Base-by-base conservation (phyloP, 2,888 invertebrate species). In the Danaus chrysippus region DNA sequence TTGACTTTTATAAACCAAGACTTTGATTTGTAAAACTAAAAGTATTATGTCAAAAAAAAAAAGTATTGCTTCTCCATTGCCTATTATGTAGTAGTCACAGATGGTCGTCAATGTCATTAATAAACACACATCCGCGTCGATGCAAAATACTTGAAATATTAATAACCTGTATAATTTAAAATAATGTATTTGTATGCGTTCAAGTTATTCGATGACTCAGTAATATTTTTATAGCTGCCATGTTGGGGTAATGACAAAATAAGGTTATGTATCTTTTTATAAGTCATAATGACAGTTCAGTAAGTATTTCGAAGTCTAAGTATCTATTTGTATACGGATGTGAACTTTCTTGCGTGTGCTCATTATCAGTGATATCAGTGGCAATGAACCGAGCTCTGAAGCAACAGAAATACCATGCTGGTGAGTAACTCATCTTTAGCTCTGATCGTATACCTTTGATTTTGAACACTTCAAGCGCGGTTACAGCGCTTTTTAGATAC, bases 301-400 rank as follows among this genome's bases (percentile, higher is more conserved):
- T 43, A 17, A 49, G 10, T 49, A 49, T 15, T 49, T n/a, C 49
- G 17, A 17, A 49, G 49, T 49, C 49, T 17, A 17, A 13, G n/a
- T 46, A 10, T n/a, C 46, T 46, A 46, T 13, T 44, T 54, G 59
- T 53, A 67, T 67, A 60, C 69, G 70, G 65, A 70, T 70, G 69
- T 70, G 65, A 68, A 68, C 68, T 71, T 70, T 70, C 68, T 71
- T 71, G 66, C 58, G 55, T 65, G 62, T 61, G 63, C 64, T 64
- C 58, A 62, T 67, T 67, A 70, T 59, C 64, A 68, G 62, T 67
- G 54, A 65, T 66, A 65, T 64, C 56, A 61, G 70, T 60, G 70
- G 68, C 69, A 70, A 69, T 72, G 70, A 71, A 69, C 72, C 64
- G 57, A 56, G 58, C 61, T 61, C 56, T 66, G 64, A 62, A 61